phyloP scores from a whole-genome alignment of 2,888 invertebrate genomes.

The Nysson spinosus region DNA sequence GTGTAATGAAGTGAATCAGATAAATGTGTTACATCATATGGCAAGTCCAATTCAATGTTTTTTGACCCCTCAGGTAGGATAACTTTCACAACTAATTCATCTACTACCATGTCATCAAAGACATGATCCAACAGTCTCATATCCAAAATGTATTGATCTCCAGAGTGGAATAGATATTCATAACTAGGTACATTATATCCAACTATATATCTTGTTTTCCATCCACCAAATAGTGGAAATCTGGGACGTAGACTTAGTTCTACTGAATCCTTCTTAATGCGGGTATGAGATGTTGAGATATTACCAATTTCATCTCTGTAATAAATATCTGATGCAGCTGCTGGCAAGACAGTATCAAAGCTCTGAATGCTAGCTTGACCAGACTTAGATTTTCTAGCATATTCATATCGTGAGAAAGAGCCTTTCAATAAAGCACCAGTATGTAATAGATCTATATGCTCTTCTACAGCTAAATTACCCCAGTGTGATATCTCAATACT shows the following conservation, averaged over 20 bases:
- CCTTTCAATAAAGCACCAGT: constrained; percentile 96
- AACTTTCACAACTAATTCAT: constrained; percentile 91
- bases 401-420: constrained; percentile 97
- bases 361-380: constrained; percentile 93
- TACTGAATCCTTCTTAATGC: constrained; percentile 92
- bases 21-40: constrained; percentile 87
- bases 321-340: constrained; percentile 96
- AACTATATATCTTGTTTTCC: constrained; percentile 97
- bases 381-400: constrained; percentile 94
- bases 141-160: constrained; percentile 89
- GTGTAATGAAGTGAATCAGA: constrained; percentile 91
- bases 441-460: constrained; percentile 93
- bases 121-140: constrained; percentile 98
- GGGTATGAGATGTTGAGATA: constrained; percentile 97
- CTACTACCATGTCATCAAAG: constrained; percentile 97
- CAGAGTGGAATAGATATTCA: constrained; percentile 92
- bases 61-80: constrained; percentile 95
- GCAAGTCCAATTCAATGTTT: constrained; percentile 88
- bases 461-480: constrained; percentile 99
- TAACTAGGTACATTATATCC: constrained; percentile 99
- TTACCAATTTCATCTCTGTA: constrained; percentile 99
- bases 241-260: constrained; percentile 97
- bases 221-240: constrained; percentile 98
- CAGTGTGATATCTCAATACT: constrained; percentile 98
- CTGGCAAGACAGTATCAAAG: constrained; percentile 91